These are phyloP conservation scores for Spheniscus mendiculus DNA, from an alignment of 2,113 vertebrate species.

Conservation along the genomic window DNA sequence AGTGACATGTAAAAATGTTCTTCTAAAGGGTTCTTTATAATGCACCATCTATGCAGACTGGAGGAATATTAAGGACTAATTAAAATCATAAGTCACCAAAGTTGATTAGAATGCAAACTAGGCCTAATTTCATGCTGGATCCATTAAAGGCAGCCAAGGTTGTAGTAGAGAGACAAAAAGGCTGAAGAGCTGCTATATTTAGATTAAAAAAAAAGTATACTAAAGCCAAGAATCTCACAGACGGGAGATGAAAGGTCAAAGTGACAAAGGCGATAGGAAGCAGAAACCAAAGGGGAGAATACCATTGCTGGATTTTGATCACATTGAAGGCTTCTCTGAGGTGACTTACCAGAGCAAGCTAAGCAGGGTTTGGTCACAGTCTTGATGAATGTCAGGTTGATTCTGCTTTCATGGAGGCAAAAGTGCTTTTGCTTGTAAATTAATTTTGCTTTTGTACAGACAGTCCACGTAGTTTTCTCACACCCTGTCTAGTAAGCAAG, in stretches of 20 bases:
- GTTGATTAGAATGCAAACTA: constrained; percentile 23
- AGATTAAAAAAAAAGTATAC: background rate
- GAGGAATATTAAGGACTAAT: constrained; percentile 29
- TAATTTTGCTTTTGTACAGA: background rate
- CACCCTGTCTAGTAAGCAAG: background rate
- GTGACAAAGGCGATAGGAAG: background rate
- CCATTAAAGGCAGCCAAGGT: background rate
- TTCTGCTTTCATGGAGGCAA: background rate
- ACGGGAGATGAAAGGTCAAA: background rate
- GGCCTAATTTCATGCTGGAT: background rate
- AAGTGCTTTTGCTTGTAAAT: background rate
- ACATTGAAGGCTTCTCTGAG: background rate
- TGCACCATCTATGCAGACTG: background rate
- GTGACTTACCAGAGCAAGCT: background rate
- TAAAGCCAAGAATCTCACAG: background rate
- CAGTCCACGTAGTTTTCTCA: background rate
- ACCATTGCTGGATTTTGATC: background rate
- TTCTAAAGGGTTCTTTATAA: background rate
- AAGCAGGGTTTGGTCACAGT: background rate
- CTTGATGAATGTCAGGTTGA: background rate
- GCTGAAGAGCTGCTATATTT: constrained; percentile 10
- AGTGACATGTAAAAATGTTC: background rate
- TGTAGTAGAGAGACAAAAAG: constrained; percentile 2
- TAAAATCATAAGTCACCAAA: constrained; percentile 24
- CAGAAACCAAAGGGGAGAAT: background rate